A percentile compares a stretch with the other conserved stretches of the same genome.
phyloP scores from a whole-genome alignment of 2,113 vertebrate genomes.

The Climacteris rufus region DNA sequence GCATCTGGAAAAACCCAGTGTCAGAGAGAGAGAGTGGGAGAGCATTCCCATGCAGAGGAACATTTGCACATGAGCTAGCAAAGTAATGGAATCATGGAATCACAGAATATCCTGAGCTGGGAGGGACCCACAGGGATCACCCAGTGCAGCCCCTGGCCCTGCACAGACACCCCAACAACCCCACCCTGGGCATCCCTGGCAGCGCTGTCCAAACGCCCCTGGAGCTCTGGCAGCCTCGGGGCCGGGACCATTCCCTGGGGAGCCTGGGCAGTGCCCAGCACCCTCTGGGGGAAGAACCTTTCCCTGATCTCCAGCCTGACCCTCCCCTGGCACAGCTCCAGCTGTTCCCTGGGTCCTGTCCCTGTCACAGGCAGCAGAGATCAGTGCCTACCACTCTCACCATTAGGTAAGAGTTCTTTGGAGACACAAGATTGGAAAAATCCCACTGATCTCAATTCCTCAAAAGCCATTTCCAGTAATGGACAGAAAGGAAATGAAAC shows the following conservation, averaged over 20 bases:
- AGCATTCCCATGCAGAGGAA: not conserved
- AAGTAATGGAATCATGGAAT: not conserved
- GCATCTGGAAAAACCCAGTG: not conserved
- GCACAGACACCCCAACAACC: fast-evolving
- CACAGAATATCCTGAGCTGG: not conserved
- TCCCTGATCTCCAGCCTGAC: fast-evolving
- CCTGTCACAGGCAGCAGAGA: not conserved
- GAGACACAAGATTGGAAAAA: not conserved
- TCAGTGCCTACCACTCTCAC: not conserved
- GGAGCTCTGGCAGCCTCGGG: not conserved
- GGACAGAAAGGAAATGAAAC: not conserved
- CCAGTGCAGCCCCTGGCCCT: fast-evolving
- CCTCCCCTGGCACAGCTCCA: not conserved
- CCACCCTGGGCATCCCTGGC: not conserved
- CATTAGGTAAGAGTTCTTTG: not conserved
- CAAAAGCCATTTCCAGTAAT: not conserved
- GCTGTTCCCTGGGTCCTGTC: not conserved
- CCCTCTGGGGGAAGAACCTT: not conserved
- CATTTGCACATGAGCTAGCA: not conserved
- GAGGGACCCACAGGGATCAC: not conserved
- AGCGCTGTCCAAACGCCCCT: not conserved
- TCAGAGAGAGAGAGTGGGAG: not conserved
- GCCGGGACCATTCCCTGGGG: not conserved
- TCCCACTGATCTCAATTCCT: not conserved
- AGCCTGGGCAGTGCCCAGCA: not conserved